A percentile compares a stretch with the other conserved stretches of the same genome.
Conservation (phyloP, 2,888 invertebrate genomes). For the Polyploca ridens region DNA sequence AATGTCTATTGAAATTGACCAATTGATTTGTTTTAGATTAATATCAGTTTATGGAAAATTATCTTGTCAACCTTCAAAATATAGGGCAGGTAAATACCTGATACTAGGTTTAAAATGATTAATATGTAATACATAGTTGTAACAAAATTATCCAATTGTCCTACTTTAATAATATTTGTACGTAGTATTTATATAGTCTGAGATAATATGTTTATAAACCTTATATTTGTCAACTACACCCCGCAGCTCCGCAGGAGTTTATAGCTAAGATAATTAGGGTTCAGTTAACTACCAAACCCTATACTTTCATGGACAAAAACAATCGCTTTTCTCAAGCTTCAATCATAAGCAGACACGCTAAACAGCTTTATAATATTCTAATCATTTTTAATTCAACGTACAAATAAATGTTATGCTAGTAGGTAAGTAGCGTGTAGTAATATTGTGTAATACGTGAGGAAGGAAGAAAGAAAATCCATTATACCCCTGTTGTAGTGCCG, state of each 20-base stretch:
- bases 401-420: not conserved
- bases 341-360: not conserved
- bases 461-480: constrained; percentile 66
- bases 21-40: not conserved
- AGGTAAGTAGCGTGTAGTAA: constrained; percentile 48
- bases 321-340: not conserved
- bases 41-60: not conserved
- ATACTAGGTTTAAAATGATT: not conserved
- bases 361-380: not conserved
- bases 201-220: not conserved
- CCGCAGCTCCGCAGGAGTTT: too few relatives aligned
- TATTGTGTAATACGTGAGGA: constrained; percentile 67
- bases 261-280: too few relatives aligned
- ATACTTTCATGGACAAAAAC: too few relatives aligned
- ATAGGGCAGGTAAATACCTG: not conserved
- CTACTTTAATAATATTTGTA: not conserved
- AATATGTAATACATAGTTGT: not conserved
- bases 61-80: constrained; percentile 1
- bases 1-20: not conserved
- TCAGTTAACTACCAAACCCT: too few relatives aligned
- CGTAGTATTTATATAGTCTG: too few relatives aligned
- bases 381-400: not conserved
- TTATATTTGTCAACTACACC: not conserved
- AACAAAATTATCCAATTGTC: not conserved
- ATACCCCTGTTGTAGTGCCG: constrained; percentile 53